phyloP scores from a whole-genome alignment of 2,113 vertebrate genomes.

The Thalassoma bifasciatum region DNA sequence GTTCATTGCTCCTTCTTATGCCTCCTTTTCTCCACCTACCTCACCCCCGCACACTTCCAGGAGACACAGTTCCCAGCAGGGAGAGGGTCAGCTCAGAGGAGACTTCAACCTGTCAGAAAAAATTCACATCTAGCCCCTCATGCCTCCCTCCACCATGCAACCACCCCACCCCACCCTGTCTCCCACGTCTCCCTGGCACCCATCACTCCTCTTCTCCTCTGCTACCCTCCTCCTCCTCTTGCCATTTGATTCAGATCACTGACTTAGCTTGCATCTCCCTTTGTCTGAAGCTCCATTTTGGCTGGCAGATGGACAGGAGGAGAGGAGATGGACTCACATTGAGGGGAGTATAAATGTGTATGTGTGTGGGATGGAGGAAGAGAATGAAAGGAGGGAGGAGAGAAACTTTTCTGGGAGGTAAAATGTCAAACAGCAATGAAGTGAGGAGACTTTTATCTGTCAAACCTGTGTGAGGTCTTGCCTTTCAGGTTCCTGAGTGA shows the following conservation, averaged over 20 bases:
- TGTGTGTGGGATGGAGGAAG: conserved; percentile 27
- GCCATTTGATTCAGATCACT: conserved; percentile 81
- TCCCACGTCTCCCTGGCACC: conserved; percentile 70
- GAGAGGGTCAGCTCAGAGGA: conserved; percentile 77
- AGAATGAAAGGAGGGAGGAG: conserved; percentile 33
- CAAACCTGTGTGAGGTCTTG: conserved; percentile 70
- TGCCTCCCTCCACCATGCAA: conserved; percentile 69
- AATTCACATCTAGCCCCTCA: conserved; percentile 79
- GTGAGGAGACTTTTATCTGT: conserved; percentile 76
- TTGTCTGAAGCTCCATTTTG: conserved; percentile 75
- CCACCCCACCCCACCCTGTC: conserved; percentile 27
- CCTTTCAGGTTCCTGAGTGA: conserved; percentile 71
- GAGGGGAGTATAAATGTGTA: conserved; percentile 18
- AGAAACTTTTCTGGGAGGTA: conserved; percentile 68
- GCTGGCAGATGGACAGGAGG: conserved; percentile 74
- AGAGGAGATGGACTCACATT: conserved; percentile 51
- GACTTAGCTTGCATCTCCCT: conserved; percentile 69
- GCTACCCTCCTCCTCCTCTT: conserved; percentile 60
- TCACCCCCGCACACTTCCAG: conserved; percentile 65
- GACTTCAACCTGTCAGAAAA: conserved; percentile 85
- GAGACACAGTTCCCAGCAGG: conserved; percentile 75
- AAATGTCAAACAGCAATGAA: conserved; percentile 75
- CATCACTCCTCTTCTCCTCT: conserved; percentile 74
- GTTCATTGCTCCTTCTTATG: conserved; percentile 59
- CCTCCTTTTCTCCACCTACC: conserved; percentile 47